phyloP scores from a whole-genome alignment of 2,888 invertebrate genomes.

The Athalia circularis region DNA sequence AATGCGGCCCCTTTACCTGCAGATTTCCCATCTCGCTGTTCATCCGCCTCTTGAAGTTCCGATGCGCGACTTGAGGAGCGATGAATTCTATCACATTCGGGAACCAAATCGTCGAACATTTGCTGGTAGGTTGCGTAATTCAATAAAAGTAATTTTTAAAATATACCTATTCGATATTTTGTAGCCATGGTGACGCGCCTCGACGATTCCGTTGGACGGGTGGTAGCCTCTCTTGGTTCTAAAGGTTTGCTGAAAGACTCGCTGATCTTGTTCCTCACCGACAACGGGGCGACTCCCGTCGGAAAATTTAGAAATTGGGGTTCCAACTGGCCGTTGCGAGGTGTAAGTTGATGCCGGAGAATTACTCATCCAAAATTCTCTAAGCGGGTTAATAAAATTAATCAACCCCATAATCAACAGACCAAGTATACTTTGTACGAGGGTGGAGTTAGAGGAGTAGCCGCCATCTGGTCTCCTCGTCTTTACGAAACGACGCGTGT shows the following conservation, averaged over 20 bases:
- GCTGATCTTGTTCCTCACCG: slow-evolving; percentile 80
- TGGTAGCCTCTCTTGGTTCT: slow-evolving; percentile 76
- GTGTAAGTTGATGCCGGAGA: slow-evolving; percentile 68
- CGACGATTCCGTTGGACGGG: slow-evolving; percentile 79
- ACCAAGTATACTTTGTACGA: slow-evolving; percentile 84
- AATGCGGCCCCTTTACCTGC: slow-evolving; percentile 84
- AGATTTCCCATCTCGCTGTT: slow-evolving; percentile 88
- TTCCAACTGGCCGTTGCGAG: slow-evolving; percentile 80
- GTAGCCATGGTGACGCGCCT: slow-evolving; percentile 79
- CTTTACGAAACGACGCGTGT: slow-evolving; percentile 77
- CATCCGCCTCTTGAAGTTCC: slow-evolving; percentile 84
- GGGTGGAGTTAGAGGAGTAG: slow-evolving; percentile 81
- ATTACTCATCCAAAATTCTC: no score
- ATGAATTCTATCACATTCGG: slow-evolving; percentile 81
- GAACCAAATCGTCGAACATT: slow-evolving; percentile 83
- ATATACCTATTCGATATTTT: slow-evolving; percentile 49
- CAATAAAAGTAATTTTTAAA: no score
- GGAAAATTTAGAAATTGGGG: slow-evolving; percentile 77
- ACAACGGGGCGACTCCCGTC: slow-evolving; percentile 79
- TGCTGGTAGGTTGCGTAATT: slow-evolving; percentile 78
- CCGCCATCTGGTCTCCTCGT: slow-evolving; percentile 81
- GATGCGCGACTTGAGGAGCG: slow-evolving; percentile 79
- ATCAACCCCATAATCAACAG: slow-evolving; percentile 66
- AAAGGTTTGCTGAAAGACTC: slow-evolving; percentile 78
- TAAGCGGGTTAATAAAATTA: not conserved